Conservation (phyloP, 2,113 vertebrate species). For the Cichladusa arquata region DNA sequence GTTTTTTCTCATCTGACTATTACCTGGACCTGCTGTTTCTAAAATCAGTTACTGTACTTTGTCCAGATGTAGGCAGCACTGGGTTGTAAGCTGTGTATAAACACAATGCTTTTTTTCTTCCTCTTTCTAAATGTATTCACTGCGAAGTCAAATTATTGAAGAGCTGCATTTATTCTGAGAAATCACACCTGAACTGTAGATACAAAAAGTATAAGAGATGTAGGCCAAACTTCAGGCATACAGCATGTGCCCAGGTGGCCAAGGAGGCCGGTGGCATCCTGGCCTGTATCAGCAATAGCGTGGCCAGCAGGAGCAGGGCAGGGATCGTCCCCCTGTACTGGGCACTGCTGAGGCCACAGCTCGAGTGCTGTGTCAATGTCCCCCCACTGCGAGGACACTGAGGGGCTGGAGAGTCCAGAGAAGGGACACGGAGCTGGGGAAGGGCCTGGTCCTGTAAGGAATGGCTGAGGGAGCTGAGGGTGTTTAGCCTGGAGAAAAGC, state of each 20-base stretch:
- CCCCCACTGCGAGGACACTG: not conserved
- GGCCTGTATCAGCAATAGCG: not conserved
- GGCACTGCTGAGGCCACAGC: rapidly evolving
- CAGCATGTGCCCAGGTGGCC: rapidly evolving
- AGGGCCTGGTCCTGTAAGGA: not conserved
- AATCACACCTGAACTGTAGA: not conserved
- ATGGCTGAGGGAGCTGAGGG: not conserved
- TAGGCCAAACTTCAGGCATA: not conserved
- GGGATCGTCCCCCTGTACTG: not conserved
- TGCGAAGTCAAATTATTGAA: not conserved
- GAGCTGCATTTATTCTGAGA: not conserved
- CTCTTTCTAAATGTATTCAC: not conserved
- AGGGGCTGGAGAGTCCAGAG: rapidly evolving
- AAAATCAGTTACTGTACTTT: not conserved
- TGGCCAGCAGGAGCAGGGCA: not conserved
- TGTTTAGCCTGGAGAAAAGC: not conserved
- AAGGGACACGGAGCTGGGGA: rapidly evolving
- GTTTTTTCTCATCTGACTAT: not conserved
- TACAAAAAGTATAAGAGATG: not conserved
- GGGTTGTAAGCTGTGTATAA: not conserved
- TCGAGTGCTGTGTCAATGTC: not conserved
- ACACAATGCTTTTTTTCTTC: not conserved
- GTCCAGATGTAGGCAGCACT: not conserved
- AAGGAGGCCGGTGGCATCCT: rapidly evolving
- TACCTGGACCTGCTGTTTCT: not conserved